Conservation (phyloP, 2,113 vertebrate species). For the Vombatus ursinus region DNA sequence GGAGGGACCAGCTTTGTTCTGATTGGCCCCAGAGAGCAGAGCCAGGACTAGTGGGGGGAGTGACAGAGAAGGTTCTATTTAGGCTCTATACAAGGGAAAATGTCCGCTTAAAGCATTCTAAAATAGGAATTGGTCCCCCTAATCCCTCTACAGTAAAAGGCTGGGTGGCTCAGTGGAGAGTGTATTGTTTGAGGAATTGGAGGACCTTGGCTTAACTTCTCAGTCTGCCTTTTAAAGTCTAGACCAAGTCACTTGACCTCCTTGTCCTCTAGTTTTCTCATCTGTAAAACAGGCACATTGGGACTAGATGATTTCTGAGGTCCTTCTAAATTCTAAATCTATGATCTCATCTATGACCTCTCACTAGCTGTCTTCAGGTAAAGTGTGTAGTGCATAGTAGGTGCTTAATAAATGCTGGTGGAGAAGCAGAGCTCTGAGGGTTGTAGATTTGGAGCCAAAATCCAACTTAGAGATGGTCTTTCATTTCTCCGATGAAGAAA, state of each 20-base stretch:
- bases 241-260: neutral
- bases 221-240: neutral
- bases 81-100: neutral
- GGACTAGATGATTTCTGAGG: neutral
- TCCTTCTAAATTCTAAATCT: neutral
- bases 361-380: neutral
- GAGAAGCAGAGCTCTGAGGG: neutral
- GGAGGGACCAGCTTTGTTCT: neutral
- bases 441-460: neutral
- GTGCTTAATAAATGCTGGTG: neutral
- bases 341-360: neutral
- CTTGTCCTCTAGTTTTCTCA: neutral
- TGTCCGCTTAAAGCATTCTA: neutral
- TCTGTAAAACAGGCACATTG: neutral
- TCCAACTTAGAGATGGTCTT: neutral
- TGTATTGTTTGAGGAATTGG: neutral
- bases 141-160: neutral
- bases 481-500: neutral
- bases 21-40: neutral
- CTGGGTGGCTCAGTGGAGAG: neutral
- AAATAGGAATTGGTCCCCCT: neutral
- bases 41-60: neutral
- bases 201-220: neutral
- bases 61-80: neutral
- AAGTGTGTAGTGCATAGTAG: neutral